phyloP scores from a whole-genome alignment of 2,888 invertebrate species.

The Sarcophaga variegata region DNA sequence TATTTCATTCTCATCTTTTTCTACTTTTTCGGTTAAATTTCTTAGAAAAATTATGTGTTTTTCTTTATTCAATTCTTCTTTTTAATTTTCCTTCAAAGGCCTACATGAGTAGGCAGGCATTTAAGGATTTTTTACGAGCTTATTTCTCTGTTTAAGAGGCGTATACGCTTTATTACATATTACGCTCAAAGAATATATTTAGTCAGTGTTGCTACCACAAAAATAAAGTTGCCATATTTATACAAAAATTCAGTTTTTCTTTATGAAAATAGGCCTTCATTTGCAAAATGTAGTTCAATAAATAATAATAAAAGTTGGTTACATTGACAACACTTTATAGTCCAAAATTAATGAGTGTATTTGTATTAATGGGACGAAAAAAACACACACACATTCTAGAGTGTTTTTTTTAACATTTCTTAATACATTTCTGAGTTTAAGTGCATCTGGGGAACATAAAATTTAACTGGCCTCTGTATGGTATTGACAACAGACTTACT shows the following conservation, averaged over 20 bases:
- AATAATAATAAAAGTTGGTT: too few species aligned
- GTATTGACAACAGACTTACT: conserved; percentile 19
- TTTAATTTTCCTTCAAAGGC: conserved; percentile 7
- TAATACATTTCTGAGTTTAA: conserved; percentile 13
- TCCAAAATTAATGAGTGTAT: background rate
- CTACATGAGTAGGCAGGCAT: background rate
- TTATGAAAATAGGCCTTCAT: too few species aligned
- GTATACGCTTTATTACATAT: background rate
- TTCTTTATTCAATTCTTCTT: background rate
- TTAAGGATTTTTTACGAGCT: conserved; percentile 17
- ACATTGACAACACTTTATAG: too few species aligned
- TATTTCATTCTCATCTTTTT: conserved; percentile 1
- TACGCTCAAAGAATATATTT: background rate
- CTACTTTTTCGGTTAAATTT: background rate
- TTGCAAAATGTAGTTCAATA: too few species aligned
- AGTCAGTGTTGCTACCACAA: background rate
- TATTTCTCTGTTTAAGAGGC: conserved; percentile 24
- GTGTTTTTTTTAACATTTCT: background rate
- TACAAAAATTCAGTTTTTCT: too few species aligned
- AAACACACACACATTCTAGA: background rate
- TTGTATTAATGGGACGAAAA: background rate
- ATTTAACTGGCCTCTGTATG: conserved; percentile 48
- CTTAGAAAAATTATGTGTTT: conserved; percentile 7
- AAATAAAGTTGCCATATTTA: too few species aligned
- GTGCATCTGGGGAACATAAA: conserved; percentile 44